Base-by-base conservation (phyloP, 2,797 vertebrate species). In the Labeo calbasu region DNA sequence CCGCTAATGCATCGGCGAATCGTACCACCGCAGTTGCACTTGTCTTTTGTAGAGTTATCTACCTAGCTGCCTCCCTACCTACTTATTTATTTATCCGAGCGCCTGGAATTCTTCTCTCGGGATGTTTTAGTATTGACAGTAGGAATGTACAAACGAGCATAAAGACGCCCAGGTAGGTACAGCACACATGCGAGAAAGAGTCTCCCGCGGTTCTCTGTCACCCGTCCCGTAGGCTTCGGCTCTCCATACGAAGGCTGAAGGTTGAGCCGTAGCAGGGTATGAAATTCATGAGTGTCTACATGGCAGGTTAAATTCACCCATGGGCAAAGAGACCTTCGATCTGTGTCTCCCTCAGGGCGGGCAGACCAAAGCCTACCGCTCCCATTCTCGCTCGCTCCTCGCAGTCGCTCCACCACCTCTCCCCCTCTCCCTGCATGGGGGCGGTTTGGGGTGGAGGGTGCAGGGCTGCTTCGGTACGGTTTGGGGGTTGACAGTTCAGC, bases 301-400 rank as follows among this genome's bases (percentile, higher is more conserved):
- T 87, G 86, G 86, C 88, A 88, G 88, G 90, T 92, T 91, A 89
- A 88, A 69, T 82, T 91, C 89, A 91, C 85, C 84, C 88, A 86
- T 88, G 68, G 84, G 90, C 86, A 79, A 79, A 77, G 84, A 88
- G 87, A 88, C 87, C 84, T 72, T 88, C 75, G 79, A 61, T 51
- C 79, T 88, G 77, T 88, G 84, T 89, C 82, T 84, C 82, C 75
- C 86, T 86, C 75, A 77, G 87, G 88, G 88, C 78, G 84, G 81
- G 87, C 71, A 88, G 88, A 90, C 82, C 85, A 88, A 87, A 88
- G 84, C 87, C 81, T 86, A 40, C 59, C 76, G 48, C 77, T 89
- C 63, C 83, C 70, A 84, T 65, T 59, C 50, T 81, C 32, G 14
- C 55, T 69, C n/a, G 63, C 63, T 77, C 51, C 77, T 81, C 57